Evolutionary conservation across 2,888 invertebrate genomes (phyloP).

Genomic region (Ferdinandea cuprea): DNA sequence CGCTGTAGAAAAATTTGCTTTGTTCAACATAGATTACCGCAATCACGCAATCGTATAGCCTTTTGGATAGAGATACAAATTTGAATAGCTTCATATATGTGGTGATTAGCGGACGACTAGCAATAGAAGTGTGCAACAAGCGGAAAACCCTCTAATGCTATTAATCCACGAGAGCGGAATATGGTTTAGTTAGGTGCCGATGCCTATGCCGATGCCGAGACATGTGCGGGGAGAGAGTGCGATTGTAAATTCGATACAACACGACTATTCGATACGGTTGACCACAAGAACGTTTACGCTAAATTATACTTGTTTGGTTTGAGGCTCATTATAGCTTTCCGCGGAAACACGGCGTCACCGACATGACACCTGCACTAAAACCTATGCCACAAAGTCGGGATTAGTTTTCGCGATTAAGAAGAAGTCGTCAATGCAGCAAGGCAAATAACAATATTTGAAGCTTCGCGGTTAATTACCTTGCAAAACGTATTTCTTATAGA

Average conservation of each 20-base stretch:
- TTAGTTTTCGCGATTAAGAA: constrained; percentile 65
- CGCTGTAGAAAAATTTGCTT: constrained; percentile 64
- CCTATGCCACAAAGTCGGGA: constrained; percentile 62
- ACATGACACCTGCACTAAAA: constrained; percentile 55
- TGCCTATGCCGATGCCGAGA: no score
- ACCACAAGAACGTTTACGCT: constrained; percentile 71
- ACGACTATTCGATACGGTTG: constrained; percentile 51
- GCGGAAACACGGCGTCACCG: constrained; percentile 9
- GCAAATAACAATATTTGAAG: constrained; percentile 16
- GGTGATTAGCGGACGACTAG: constrained; percentile 9
- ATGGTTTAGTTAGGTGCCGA: no score
- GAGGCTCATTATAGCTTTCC: constrained; percentile 5
- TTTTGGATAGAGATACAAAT: constrained; percentile 44
- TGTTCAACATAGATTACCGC: constrained; percentile 72
- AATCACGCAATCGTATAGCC: constrained; percentile 73
- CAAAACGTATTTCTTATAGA: constrained; percentile 28
- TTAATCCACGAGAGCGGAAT: constrained; percentile 47
- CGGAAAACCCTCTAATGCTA: constrained; percentile 55
- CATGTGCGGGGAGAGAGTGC: constrained; percentile 15
- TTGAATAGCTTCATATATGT: constrained; percentile 6
- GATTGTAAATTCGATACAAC: constrained; percentile 5
- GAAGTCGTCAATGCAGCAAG: constrained; percentile 13
- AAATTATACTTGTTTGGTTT: constrained; percentile 67
- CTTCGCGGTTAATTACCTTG: constrained; percentile 46
- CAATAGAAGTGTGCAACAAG: constrained; percentile 72